Percentiles rank a stretch among this genome's conserved stretches.
Evolutionary conservation across 1,140 invertebrate genomes (phyloP).

Genomic region (Diorhabda elongata): DNA sequence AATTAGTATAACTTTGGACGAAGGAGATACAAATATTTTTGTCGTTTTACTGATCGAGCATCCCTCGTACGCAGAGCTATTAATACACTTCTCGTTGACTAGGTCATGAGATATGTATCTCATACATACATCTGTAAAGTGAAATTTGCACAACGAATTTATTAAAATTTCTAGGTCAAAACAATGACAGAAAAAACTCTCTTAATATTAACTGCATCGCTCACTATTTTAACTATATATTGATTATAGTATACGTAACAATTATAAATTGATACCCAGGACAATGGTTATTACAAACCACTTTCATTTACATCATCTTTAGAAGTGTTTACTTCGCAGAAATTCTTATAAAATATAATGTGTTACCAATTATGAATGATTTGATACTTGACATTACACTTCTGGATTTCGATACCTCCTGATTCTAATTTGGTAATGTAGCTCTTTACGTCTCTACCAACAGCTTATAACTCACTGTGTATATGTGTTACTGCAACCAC

Average conservation of each 20-base stretch:
- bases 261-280: background rate
- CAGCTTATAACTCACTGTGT: background rate
- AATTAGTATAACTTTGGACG: no score
- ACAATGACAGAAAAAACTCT: constrained; percentile 10
- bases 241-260: background rate
- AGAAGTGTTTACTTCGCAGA: no score
- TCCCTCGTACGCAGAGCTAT: background rate
- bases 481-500: background rate
- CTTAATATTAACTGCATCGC: background rate
- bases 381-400: background rate
- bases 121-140: constrained; percentile 5
- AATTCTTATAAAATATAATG: background rate
- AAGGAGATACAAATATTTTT: no score
- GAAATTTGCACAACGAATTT: constrained; percentile 14
- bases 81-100: constrained; percentile 13
- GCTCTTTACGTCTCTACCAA: background rate
- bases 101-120: constrained; percentile 12
- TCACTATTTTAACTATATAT: background rate
- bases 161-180: constrained; percentile 17
- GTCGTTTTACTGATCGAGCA: no score
- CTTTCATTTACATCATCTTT: no score
- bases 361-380: background rate
- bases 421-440: background rate
- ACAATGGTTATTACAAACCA: background rate
- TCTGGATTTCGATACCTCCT: background rate